Conservation (phyloP, 2,113 vertebrate species). For the Archocentrus centrarchus region DNA sequence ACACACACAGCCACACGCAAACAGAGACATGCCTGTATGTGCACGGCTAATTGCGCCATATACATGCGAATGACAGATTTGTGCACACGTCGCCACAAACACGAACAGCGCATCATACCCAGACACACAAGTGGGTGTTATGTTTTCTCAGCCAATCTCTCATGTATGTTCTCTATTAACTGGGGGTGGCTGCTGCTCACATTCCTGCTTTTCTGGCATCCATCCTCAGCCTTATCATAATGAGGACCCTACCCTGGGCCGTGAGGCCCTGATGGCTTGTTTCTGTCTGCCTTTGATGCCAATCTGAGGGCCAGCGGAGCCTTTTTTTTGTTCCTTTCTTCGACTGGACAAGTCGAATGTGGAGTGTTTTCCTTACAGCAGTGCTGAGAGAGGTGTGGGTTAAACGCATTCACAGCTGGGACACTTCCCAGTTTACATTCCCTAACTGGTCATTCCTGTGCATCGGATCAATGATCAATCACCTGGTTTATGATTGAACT, state of each 20-base stretch:
- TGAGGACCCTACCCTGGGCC: constrained; percentile 19
- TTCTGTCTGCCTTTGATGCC: constrained; percentile 61
- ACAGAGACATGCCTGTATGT: not conserved
- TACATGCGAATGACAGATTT: constrained; percentile 27
- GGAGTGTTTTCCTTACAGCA: constrained; percentile 29
- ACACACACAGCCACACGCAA: not conserved
- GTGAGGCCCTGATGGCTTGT: constrained; percentile 22
- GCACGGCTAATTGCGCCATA: constrained; percentile 16
- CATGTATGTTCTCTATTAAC: constrained; percentile 4
- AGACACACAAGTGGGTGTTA: not conserved
- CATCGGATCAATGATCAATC: not conserved
- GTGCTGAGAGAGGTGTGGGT: not conserved
- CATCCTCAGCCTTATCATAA: constrained; percentile 38
- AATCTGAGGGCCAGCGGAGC: constrained; percentile 46
- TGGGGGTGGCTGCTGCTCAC: constrained; percentile 4
- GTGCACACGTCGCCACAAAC: constrained; percentile 7
- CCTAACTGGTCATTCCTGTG: constrained; percentile 15
- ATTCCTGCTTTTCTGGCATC: constrained; percentile 45
- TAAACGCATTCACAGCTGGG: constrained; percentile 31
- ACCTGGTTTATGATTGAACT: not conserved
- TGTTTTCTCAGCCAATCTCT: constrained; percentile 25
- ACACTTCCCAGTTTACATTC: not conserved
- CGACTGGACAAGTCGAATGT: constrained; percentile 20
- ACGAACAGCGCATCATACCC: not conserved
- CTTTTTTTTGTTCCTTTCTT: constrained; percentile 12